These are phyloP conservation scores for Arizona elegans DNA, from an alignment of 2,113 vertebrate genomes.

Conservation along the genomic window DNA sequence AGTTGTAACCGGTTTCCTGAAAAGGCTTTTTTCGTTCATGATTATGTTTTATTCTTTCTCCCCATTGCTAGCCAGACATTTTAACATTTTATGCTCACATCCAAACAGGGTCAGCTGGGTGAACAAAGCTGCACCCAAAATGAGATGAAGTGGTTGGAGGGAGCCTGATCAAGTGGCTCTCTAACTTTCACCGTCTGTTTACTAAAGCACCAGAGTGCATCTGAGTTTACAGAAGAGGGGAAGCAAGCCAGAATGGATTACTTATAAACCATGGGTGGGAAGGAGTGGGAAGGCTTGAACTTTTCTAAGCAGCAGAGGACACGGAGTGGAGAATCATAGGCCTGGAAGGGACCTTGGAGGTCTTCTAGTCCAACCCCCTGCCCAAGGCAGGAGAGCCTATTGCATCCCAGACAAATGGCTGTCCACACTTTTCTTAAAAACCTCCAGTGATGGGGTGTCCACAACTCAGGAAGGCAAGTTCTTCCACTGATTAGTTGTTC, in stretches of 20 bases:
- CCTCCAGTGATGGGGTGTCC: not conserved
- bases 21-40: not conserved
- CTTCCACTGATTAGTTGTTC: too few species aligned
- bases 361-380: not conserved
- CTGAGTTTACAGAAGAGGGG: not conserved
- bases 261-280: fast-evolving
- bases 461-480: too few species aligned
- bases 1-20: not conserved
- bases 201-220: not conserved
- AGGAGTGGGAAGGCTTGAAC: not conserved
- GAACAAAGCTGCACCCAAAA: not conserved
- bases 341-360: not conserved
- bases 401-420: not conserved
- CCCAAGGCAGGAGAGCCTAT: not conserved
- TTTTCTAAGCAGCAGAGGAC: not conserved
- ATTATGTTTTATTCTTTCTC: not conserved
- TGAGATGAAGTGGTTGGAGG: not conserved
- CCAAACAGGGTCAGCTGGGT: fast-evolving
- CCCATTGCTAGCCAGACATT: not conserved
- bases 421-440: not conserved
- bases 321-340: not conserved
- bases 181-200: not conserved
- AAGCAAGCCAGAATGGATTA: not conserved
- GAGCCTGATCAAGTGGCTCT: not conserved
- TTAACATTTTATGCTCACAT: not conserved